phyloP scores from a whole-genome alignment of 2,797 vertebrate species.

The Ptychadena robeensis region DNA sequence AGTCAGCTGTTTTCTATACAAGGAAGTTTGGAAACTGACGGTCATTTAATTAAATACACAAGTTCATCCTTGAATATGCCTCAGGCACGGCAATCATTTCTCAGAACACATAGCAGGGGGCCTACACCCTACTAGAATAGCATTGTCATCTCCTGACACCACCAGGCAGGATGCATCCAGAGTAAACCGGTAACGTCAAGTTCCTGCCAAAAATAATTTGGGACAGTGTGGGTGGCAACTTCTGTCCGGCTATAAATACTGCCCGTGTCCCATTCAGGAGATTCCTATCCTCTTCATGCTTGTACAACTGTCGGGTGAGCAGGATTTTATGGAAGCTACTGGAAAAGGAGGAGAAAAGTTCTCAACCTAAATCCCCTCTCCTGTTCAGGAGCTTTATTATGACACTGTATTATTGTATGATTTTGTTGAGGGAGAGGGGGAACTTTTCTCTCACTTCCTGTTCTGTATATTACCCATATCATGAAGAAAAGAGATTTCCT shows the following conservation, averaged over 20 bases:
- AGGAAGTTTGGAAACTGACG: conserved; percentile 15
- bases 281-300: too few relatives aligned
- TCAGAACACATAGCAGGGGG: neutral
- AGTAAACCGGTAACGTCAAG: too few relatives aligned
- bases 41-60: neutral
- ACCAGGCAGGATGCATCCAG: too few relatives aligned
- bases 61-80: neutral
- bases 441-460: neutral
- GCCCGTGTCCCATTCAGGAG: too few relatives aligned
- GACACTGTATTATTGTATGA: neutral
- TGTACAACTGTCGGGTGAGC: too few relatives aligned
- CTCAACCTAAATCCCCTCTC: neutral
- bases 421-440: too few relatives aligned
- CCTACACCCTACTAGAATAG: too few relatives aligned
- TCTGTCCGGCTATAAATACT: too few relatives aligned
- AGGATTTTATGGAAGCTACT: too few relatives aligned
- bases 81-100: neutral
- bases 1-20: neutral
- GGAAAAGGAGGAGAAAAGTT: too few relatives aligned
- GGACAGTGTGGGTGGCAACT: too few relatives aligned
- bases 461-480: neutral
- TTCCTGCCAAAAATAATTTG: too few relatives aligned
- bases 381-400: neutral
- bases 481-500: neutral
- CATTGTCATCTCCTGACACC: neutral